Conservation (phyloP, 2,888 invertebrate genomes). For the Tricholauxania praeusta region DNA sequence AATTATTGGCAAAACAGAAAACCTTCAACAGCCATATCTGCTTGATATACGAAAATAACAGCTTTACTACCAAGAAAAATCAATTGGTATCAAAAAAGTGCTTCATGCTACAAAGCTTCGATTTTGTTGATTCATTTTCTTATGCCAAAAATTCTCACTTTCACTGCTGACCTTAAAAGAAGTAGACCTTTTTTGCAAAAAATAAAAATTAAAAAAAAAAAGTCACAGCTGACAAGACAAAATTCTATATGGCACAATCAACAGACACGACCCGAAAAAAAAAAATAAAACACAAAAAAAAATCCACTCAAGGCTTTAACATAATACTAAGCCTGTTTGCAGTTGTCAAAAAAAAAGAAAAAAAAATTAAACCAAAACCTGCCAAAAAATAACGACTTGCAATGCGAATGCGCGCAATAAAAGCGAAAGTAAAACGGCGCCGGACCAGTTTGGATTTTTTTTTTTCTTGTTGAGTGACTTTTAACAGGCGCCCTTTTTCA, state of each 20-base stretch:
- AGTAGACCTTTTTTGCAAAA: neutral
- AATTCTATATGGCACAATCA: too few species aligned
- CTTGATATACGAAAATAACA: too few species aligned
- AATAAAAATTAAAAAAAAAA: too few species aligned
- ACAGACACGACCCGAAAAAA: too few species aligned
- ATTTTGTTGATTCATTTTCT: neutral
- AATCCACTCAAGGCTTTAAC: too few species aligned
- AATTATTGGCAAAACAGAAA: too few species aligned
- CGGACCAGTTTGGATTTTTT: slow-evolving; percentile 19
- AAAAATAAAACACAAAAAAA: too few species aligned
- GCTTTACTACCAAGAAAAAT: too few species aligned
- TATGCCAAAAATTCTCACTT: neutral
- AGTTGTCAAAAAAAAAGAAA: neutral
- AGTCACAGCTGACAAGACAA: slow-evolving; percentile 10
- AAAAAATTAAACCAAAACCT: neutral
- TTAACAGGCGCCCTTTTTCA: slow-evolving; percentile 5
- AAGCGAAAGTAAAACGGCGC: slow-evolving; percentile 57
- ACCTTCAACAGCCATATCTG: too few species aligned
- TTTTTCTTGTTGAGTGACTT: neutral
- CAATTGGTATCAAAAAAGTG: too few species aligned
- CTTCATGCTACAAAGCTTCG: too few species aligned
- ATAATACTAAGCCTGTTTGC: too few species aligned
- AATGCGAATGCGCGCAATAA: neutral
- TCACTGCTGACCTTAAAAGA: slow-evolving; percentile 27
- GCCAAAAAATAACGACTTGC: neutral